phyloP scores from a whole-genome alignment of 92 coral and sea anemone genomes.

The Montipora capitata region DNA sequence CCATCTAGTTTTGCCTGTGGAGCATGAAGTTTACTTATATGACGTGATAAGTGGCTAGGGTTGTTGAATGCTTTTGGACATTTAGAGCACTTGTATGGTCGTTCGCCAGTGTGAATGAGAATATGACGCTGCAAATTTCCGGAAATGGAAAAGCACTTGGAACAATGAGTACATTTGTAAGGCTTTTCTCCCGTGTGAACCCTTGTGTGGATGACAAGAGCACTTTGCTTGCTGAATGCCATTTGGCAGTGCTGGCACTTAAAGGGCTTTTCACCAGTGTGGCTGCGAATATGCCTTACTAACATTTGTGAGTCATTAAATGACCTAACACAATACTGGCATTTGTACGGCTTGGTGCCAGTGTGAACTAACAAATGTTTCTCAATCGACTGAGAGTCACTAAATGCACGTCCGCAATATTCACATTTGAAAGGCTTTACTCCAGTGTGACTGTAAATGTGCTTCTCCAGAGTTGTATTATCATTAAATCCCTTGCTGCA shows the following conservation, averaged over 20 bases:
- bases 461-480: constrained; percentile 89
- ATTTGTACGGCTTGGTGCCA: constrained; percentile 88
- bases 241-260: constrained; percentile 94
- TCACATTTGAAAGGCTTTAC: constrained; percentile 96
- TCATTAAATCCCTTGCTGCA: constrained; percentile 90
- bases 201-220: constrained; percentile 92
- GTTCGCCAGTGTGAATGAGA: constrained; percentile 95
- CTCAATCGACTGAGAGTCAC: constrained; percentile 94
- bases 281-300: constrained; percentile 95
- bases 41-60: constrained; percentile 96
- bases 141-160: constrained; percentile 92
- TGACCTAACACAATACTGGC: constrained; percentile 94
- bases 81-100: constrained; percentile 94
- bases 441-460: constrained; percentile 92
- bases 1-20: constrained; percentile 69
- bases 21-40: constrained; percentile 91
- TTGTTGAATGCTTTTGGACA: constrained; percentile 96
- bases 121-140: constrained; percentile 97
- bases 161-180: constrained; percentile 90
- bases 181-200: constrained; percentile 99
- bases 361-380: constrained; percentile 88
- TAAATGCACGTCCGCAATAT: constrained; percentile 90
- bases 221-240: constrained; percentile 98
- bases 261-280: constrained; percentile 98
- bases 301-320: constrained; percentile 94